A percentile compares a stretch with the other conserved stretches of the same genome.
phyloP scores from a whole-genome alignment of 1,140 invertebrate species.

The Drosophila tristis region DNA sequence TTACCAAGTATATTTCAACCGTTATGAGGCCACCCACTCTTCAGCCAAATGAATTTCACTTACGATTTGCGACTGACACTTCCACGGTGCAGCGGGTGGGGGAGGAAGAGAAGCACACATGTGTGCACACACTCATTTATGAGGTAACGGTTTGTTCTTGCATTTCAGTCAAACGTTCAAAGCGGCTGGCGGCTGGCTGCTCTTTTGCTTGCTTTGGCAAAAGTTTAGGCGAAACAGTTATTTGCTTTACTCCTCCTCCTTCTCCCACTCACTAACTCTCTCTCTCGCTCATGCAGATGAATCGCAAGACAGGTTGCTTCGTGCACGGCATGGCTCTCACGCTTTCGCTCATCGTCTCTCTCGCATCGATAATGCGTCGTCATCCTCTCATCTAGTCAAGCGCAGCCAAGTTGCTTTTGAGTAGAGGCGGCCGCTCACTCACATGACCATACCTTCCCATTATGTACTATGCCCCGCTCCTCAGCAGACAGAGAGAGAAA shows the following conservation, averaged over 20 bases:
- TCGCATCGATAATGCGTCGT: too few species aligned
- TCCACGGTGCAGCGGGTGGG: conserved; percentile 4
- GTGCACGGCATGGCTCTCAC: too few species aligned
- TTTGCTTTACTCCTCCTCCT: too few species aligned
- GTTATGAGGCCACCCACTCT: not conserved
- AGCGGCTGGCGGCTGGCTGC: not conserved
- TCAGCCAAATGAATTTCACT: conserved; percentile 44
- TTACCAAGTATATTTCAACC: conserved; percentile 43
- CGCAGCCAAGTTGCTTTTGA: too few species aligned
- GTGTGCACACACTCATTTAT: not conserved
- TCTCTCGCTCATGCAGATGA: too few species aligned
- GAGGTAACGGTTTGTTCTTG: conserved; percentile 13
- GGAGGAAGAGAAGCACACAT: not conserved
- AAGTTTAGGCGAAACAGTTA: conserved; percentile 5
- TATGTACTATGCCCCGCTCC: too few species aligned
- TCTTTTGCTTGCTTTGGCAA: conserved; percentile 48
- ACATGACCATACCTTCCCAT: too few species aligned
- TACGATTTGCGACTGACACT: conserved; percentile 1
- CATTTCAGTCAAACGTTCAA: conserved; percentile 15
- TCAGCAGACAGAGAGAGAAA: not conserved
- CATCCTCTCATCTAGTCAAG: too few species aligned
- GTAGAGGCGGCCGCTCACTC: too few species aligned
- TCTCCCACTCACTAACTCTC: too few species aligned
- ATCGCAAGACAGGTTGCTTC: too few species aligned
- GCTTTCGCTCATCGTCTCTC: too few species aligned